phyloP scores from a whole-genome alignment of 2,113 vertebrate genomes.

The Hyperopisus bebe region DNA sequence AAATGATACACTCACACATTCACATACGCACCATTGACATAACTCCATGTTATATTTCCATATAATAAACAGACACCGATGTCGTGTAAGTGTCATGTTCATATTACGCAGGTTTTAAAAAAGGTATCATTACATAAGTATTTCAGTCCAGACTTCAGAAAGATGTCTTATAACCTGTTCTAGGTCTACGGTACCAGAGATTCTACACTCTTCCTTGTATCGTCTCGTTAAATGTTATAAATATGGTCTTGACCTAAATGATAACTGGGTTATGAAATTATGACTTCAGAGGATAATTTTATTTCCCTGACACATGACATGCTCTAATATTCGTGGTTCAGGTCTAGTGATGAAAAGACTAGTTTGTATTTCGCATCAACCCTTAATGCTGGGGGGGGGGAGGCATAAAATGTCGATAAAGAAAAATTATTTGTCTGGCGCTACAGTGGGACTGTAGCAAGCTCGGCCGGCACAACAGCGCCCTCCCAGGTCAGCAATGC shows the following conservation, averaged over 20 bases:
- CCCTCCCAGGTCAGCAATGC: slow-evolving; percentile 16
- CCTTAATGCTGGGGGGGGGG: not conserved
- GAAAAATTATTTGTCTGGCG: not conserved
- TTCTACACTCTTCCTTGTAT: not conserved
- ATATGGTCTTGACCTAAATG: slow-evolving; percentile 22
- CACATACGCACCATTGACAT: not conserved
- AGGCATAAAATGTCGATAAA: not conserved
- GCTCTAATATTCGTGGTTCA: not conserved
- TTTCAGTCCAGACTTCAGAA: not conserved
- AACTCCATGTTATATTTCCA: not conserved
- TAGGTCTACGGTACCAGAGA: not conserved
- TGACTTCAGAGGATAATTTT: not conserved
- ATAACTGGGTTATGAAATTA: slow-evolving; percentile 24
- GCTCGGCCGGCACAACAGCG: slow-evolving; percentile 16
- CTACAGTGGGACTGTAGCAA: not conserved
- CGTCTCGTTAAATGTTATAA: not conserved
- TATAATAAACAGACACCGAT: not conserved
- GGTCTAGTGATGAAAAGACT: not conserved
- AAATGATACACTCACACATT: not conserved
- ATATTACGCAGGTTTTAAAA: not conserved
- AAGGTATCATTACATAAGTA: not conserved
- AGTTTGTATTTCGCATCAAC: not conserved
- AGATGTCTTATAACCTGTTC: not conserved
- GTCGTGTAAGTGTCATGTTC: not conserved
- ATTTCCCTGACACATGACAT: not conserved